A percentile compares a stretch with the other conserved stretches of the same genome.
phyloP scores from a whole-genome alignment of 1,140 invertebrate species.

The Sycophaga agraensis region DNA sequence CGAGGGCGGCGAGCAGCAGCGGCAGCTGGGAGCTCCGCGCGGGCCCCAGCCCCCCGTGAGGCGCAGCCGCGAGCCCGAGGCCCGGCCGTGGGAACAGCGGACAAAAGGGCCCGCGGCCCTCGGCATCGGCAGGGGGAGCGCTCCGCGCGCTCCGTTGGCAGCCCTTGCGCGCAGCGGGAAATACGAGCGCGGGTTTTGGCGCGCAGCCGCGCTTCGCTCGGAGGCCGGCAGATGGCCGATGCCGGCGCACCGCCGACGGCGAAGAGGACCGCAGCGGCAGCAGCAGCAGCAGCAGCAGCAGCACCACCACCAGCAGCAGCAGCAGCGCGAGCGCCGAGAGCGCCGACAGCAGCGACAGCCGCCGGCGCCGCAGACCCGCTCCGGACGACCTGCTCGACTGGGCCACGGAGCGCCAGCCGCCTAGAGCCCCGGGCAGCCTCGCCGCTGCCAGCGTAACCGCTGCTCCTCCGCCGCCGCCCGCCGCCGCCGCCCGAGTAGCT shows the following conservation, averaged over 20 bases:
- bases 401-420: background rate
- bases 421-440: background rate
- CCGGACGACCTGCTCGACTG: background rate
- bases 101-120: too few species aligned
- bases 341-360: background rate
- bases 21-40: too few species aligned
- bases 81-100: too few species aligned
- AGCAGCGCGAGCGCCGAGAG: too few species aligned
- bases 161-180: conserved; percentile 29
- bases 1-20: too few species aligned
- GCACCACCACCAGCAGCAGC: too few species aligned
- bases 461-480: too few species aligned
- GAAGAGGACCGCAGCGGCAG: conserved; percentile 3
- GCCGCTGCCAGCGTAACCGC: conserved; percentile 6
- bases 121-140: too few species aligned
- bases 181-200: conserved; percentile 42
- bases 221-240: conserved; percentile 51
- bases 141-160: conserved; percentile 17
- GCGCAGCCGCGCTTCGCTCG: conserved; percentile 36
- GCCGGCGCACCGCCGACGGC: conserved; percentile 37
- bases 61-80: too few species aligned
- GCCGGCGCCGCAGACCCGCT: too few species aligned
- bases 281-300: background rate
- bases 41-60: too few species aligned
- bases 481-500: background rate